Conservation (phyloP, 1,140 invertebrate species). For the Orussus abietinus region DNA sequence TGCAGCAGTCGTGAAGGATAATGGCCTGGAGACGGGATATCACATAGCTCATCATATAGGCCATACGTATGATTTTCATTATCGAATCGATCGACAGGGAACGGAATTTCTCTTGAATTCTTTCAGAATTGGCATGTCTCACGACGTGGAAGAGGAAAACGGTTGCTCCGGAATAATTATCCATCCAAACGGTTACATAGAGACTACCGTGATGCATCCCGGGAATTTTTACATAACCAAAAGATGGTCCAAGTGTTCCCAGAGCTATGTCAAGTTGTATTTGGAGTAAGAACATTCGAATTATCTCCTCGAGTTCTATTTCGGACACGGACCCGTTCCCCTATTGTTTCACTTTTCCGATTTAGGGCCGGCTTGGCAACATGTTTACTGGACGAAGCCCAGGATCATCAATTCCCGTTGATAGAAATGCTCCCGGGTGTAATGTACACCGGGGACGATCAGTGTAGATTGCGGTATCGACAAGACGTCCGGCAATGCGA, state of each 20-base stretch:
- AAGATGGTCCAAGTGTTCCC: slow-evolving; percentile 31
- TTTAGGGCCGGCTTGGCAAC: slow-evolving; percentile 11
- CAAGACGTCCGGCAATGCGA: slow-evolving; percentile 20
- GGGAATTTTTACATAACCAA: slow-evolving; percentile 24
- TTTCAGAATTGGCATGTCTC: slow-evolving; percentile 57
- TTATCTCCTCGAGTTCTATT: too few species aligned
- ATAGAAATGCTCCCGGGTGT: slow-evolving; percentile 50
- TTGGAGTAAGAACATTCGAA: slow-evolving; percentile 24
- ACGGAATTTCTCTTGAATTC: slow-evolving; percentile 6
- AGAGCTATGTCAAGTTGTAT: slow-evolving; percentile 21
- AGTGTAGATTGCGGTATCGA: slow-evolving; percentile 49
- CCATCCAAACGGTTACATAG: slow-evolving; percentile 16
- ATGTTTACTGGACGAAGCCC: slow-evolving; percentile 6
- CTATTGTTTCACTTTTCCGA: neutral
- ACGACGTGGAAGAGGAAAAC: slow-evolving; percentile 47
- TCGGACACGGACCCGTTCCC: too few species aligned
- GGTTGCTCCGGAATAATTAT: slow-evolving; percentile 22
- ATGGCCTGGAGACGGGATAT: slow-evolving; percentile 56
- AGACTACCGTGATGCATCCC: slow-evolving; percentile 28
- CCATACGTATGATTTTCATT: slow-evolving; percentile 61
- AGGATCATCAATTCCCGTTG: slow-evolving; percentile 27
- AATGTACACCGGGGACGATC: slow-evolving; percentile 60
- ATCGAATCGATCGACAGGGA: neutral
- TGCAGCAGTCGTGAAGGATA: slow-evolving; percentile 59
- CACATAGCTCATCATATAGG: slow-evolving; percentile 62